These are phyloP conservation scores for Emys orbicularis DNA, from an alignment of 2,797 vertebrate genomes.

Conservation along the genomic window DNA sequence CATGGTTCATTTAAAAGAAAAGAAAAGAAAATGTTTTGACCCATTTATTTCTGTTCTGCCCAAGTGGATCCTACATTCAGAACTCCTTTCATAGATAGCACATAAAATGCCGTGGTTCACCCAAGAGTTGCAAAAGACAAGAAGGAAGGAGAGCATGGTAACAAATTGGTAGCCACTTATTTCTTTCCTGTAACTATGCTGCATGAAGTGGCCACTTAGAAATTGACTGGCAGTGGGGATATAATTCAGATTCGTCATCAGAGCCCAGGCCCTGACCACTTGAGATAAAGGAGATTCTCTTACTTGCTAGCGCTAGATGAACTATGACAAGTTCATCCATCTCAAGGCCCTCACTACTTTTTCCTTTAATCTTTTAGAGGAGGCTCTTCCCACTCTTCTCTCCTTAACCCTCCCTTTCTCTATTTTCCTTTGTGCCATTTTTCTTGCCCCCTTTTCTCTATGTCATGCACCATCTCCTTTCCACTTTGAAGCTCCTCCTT, in stretches of 20 bases:
- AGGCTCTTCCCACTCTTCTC: background rate
- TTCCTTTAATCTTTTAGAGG: background rate
- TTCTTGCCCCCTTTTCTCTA: background rate
- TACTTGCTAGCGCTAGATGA: background rate
- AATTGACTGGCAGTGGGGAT: rapidly evolving
- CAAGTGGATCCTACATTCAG: background rate
- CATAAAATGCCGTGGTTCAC: background rate
- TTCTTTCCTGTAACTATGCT: background rate
- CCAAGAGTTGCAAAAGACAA: background rate
- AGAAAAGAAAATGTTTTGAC: background rate
- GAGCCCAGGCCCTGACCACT: background rate
- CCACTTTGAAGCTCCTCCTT: background rate
- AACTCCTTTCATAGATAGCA: background rate
- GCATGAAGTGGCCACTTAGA: background rate
- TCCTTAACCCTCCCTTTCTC: background rate
- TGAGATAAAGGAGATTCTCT: background rate
- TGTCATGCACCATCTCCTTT: background rate
- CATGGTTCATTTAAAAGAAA: background rate
- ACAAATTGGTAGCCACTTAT: rapidly evolving
- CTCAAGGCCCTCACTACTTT: background rate
- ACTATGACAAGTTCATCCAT: background rate
- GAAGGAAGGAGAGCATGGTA: background rate
- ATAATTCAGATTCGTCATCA: background rate
- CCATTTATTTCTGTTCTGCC: background rate
- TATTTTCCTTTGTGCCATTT: background rate